Percentiles rank a stretch among this genome's conserved stretches.
These are phyloP conservation scores for Sylvia atricapilla DNA, from an alignment of 2,113 vertebrate genomes.

Conservation along the genomic window DNA sequence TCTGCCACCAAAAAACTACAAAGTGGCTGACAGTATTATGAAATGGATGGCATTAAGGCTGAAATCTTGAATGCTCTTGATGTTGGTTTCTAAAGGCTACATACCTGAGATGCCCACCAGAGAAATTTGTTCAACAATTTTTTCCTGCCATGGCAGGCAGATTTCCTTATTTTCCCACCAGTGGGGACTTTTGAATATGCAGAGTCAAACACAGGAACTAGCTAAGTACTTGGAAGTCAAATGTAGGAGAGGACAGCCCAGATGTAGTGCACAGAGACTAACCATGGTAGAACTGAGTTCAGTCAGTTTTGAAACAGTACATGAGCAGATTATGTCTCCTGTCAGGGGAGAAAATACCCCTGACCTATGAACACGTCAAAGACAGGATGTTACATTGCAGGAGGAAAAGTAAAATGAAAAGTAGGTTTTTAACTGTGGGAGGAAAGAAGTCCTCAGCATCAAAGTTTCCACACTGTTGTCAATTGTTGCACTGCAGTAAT, in stretches of 20 bases:
- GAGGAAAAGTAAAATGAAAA: not conserved
- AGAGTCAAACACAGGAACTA: not conserved
- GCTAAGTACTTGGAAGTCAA: not conserved
- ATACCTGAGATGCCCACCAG: not conserved
- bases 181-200: not conserved
- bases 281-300: not conserved
- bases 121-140: not conserved
- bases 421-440: not conserved
- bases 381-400: not conserved
- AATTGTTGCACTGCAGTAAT: not conserved
- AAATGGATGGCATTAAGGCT: not conserved
- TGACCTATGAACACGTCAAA: not conserved
- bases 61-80: not conserved
- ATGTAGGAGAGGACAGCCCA: not conserved
- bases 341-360: not conserved
- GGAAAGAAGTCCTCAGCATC: not conserved
- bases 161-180: constrained; percentile 2
- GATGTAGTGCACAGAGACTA: not conserved
- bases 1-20: not conserved
- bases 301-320: not conserved
- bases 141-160: not conserved
- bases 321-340: not conserved
- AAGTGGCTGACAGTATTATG: not conserved
- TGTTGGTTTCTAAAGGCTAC: not conserved
- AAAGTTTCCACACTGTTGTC: not conserved